Percentiles rank a stretch among this genome's conserved stretches.
Evolutionary conservation across 2,113 vertebrate genomes (phyloP).

Genomic region (Micronycteris hirsuta): DNA sequence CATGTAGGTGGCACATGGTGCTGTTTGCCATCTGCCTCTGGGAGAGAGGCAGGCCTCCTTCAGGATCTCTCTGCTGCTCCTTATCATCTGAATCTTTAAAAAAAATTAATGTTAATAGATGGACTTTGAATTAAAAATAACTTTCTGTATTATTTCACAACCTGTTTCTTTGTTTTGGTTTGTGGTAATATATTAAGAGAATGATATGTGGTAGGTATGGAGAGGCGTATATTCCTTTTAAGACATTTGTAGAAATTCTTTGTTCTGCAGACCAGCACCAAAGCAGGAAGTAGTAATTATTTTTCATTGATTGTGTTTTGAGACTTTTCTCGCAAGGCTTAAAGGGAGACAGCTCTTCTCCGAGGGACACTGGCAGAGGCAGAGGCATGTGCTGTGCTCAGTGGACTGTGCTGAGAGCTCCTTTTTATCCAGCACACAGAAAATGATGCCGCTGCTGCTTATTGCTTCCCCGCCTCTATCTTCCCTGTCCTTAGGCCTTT

Average conservation of each 20-base stretch:
- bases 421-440: background rate
- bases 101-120: background rate
- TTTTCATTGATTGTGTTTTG: background rate
- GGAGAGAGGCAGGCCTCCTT: background rate
- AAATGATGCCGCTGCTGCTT: background rate
- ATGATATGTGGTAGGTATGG: background rate
- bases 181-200: background rate
- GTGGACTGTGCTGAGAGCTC: rapidly evolving
- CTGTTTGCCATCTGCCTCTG: background rate
- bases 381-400: background rate
- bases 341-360: background rate
- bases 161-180: background rate
- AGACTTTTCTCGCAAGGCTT: background rate
- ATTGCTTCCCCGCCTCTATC: background rate
- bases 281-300: background rate
- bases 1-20: rapidly evolving
- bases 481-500: background rate
- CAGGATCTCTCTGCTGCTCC: background rate
- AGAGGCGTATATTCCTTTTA: background rate
- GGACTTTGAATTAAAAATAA: background rate
- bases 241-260: background rate
- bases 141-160: background rate
- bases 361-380: background rate
- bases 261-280: background rate
- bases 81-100: background rate